phyloP scores from a whole-genome alignment of 2,888 invertebrate genomes.

The Acanthosepion pharaonis region DNA sequence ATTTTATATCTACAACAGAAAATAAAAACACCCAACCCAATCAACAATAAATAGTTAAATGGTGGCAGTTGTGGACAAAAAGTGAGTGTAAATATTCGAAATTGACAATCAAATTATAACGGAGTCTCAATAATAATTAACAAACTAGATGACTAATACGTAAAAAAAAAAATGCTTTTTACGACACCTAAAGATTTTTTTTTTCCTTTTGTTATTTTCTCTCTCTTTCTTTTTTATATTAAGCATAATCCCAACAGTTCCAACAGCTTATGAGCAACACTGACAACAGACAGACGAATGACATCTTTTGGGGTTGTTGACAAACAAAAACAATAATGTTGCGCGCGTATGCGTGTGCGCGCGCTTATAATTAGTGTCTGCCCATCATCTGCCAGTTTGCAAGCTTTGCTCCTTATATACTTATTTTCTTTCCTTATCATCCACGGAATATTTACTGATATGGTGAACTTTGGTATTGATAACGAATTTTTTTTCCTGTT shows the following conservation, averaged over 20 bases:
- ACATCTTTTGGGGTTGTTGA: neutral
- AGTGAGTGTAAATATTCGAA: neutral
- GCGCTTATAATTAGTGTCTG: neutral
- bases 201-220: neutral
- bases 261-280: neutral
- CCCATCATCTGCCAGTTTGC: neutral
- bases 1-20: no score
- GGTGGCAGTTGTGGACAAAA: neutral
- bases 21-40: neutral
- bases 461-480: no score
- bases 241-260: neutral
- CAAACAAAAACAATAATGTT: constrained; percentile 6
- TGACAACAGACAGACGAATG: neutral
- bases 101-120: neutral
- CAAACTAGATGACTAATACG: neutral
- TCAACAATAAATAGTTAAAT: neutral
- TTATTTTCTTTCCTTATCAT: neutral
- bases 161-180: neutral
- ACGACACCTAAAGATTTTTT: neutral
- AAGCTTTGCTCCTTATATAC: neutral
- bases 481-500: no score
- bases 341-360: neutral
- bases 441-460: no score
- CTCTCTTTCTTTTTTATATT: neutral
- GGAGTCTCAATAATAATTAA: neutral